Conservation (phyloP, 2,113 vertebrate species). For the Nanorana parkeri region DNA sequence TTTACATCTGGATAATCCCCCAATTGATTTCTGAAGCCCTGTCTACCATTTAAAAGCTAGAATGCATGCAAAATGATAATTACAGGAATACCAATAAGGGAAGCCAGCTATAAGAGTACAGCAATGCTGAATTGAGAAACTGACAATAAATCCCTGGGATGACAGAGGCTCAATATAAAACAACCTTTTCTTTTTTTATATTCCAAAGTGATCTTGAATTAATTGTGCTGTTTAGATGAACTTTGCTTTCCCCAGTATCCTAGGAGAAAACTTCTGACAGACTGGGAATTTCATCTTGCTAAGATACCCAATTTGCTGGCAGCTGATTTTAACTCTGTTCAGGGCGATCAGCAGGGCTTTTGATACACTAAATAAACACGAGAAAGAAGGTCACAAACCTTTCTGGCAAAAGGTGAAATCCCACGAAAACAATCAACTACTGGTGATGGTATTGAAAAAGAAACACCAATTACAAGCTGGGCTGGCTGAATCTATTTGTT, state of each 20-base stretch:
- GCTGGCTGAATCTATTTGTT: neutral
- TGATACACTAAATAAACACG: constrained; percentile 71
- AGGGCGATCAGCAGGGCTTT: constrained; percentile 62
- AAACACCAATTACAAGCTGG: neutral
- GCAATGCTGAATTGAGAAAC: constrained; percentile 65
- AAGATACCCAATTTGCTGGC: constrained; percentile 70
- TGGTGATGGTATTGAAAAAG: neutral
- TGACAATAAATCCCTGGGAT: constrained; percentile 66
- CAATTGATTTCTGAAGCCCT: constrained; percentile 64
- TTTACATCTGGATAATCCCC: constrained; percentile 63
- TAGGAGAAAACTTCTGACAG: constrained; percentile 72
- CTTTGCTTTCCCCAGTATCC: constrained; percentile 72
- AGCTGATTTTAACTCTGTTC: constrained; percentile 63
- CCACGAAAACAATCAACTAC: neutral
- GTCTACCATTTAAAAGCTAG: constrained; percentile 64
- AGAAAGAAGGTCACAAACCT: constrained; percentile 50
- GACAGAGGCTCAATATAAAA: constrained; percentile 62
- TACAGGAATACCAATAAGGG: constrained; percentile 67
- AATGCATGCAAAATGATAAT: constrained; percentile 58
- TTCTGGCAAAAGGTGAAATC: constrained; percentile 14
- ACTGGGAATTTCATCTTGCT: constrained; percentile 74
- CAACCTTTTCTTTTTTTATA: constrained; percentile 63
- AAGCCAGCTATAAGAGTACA: constrained; percentile 66
- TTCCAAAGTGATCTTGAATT: constrained; percentile 68
- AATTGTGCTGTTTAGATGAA: constrained; percentile 71